Conservation (phyloP, 2,888 invertebrate species). For the Margaritifera margaritifera region DNA sequence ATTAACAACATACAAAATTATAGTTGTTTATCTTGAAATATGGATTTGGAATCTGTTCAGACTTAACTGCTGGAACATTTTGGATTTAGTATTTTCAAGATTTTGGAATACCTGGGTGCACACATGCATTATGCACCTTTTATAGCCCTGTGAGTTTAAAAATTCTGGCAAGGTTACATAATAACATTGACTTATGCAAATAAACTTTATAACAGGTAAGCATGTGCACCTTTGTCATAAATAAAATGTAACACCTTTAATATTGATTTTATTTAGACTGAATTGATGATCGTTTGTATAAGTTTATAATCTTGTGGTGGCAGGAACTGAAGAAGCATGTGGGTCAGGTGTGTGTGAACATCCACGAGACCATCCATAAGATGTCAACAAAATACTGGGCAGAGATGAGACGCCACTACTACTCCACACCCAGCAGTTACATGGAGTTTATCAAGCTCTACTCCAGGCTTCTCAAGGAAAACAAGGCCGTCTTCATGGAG, state of each 20-base stretch:
- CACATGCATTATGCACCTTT: too few relatives aligned
- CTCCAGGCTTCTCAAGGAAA: constrained; percentile 65
- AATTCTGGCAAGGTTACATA: too few relatives aligned
- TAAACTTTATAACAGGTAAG: not conserved
- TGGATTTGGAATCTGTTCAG: too few relatives aligned
- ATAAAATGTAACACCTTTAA: too few relatives aligned
- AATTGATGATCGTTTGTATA: not conserved
- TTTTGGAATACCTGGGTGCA: too few relatives aligned
- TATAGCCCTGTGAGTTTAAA: not conserved
- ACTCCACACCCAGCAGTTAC: constrained; percentile 71
- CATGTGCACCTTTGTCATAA: not conserved
- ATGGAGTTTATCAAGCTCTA: constrained; percentile 71
- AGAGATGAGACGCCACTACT: constrained; percentile 68
- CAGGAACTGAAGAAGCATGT: constrained; percentile 65
- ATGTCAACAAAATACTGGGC: constrained; percentile 63
- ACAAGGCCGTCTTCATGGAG: constrained; percentile 64
- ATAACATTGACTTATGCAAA: too few relatives aligned
- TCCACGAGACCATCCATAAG: constrained; percentile 63
- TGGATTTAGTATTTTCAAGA: too few relatives aligned
- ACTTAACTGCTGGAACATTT: too few relatives aligned
- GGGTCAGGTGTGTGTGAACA: constrained; percentile 66
- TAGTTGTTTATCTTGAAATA: too few relatives aligned
- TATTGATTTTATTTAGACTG: too few relatives aligned
- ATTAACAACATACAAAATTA: too few relatives aligned
- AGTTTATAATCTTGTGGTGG: not conserved